Base-by-base conservation (phyloP, 2,113 vertebrate genomes). In the Fregata magnificens region DNA sequence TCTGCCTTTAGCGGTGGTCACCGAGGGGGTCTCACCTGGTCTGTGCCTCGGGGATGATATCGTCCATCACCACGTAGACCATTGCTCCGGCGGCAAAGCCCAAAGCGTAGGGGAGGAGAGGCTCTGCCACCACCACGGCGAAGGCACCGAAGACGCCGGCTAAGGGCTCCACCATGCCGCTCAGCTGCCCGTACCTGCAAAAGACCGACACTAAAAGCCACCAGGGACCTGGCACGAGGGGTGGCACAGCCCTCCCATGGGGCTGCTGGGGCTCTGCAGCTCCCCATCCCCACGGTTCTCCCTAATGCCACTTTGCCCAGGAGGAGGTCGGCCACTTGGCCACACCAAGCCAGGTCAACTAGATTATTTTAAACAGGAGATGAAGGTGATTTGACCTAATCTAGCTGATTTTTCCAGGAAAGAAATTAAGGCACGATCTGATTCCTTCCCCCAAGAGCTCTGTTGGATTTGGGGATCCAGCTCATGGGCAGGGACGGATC, bases 11-110 rank as follows among this genome's bases (percentile, higher is more conserved):
- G 19, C 1, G 63, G 34, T 1, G 47, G 36, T 42, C 31, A 26
- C 25, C 4, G 1, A 10, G 25, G 7, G 22, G 25, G 7, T 38
- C 76, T 98, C 90, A 99, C 99, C 99, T 99, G 98, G 98, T 97
- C 98, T 99, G 99, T 10, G 99, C 99, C 97, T 99, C 99, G 0
- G 99, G 99, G 66, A 99, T 99, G 97, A 99, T 99, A 97, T 99
- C 99, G 2, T 99, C 99, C 80, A 99, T 98, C 78, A 99, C 99
- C 81, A 99, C 99, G 7, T 99, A 99, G 78, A 99, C 99, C 99
- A 99, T 99, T 6, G 99, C 99, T 1, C 99, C 99, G 0, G 99
- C 99, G 0, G 99, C 99, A 10, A 99, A 99, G 3, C 99, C 99
- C 97, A 99, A 95, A 0, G 99, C 99, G 0, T 99, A 99, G 4